A percentile compares a stretch with the other conserved stretches of the same genome.
These are phyloP conservation scores for Hiodon alosoides DNA, from an alignment of 2,113 vertebrate genomes.

Conservation along the genomic window DNA sequence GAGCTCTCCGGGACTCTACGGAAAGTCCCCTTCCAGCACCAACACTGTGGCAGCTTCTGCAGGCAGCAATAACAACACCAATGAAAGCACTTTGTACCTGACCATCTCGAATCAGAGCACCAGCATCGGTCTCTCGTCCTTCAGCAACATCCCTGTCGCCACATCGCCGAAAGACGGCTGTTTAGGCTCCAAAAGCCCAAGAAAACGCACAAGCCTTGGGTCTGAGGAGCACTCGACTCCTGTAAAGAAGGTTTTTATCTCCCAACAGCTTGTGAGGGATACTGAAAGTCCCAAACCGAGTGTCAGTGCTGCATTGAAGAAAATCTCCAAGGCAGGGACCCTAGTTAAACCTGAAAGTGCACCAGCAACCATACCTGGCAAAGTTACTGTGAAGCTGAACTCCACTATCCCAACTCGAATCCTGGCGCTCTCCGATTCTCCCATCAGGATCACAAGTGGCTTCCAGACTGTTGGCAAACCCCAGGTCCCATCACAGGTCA, in stretches of 20 bases:
- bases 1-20: conserved; percentile 59
- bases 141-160: conserved; percentile 44
- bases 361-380: conserved; percentile 59
- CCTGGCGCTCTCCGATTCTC: conserved; percentile 56
- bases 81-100: conserved; percentile 60
- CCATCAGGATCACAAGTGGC: conserved; percentile 54
- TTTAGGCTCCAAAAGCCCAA: conserved; percentile 71
- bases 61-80: conserved; percentile 62
- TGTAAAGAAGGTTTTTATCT: conserved; percentile 79
- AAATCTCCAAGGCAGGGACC: conserved; percentile 52
- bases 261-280: conserved; percentile 59
- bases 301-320: conserved; percentile 47
- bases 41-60: conserved; percentile 53
- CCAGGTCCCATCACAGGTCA: conserved; percentile 67
- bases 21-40: conserved; percentile 52
- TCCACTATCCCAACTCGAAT: conserved; percentile 51
- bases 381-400: conserved; percentile 58
- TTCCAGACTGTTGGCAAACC: conserved; percentile 65
- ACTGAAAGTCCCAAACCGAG: conserved; percentile 52
- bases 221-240: conserved; percentile 76
- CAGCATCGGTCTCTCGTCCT: conserved; percentile 62
- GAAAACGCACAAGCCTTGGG: conserved; percentile 76
- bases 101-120: conserved; percentile 62
- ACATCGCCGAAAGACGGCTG: conserved; percentile 64
- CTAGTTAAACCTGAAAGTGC: conserved; percentile 67